Evolutionary conservation across 2,888 invertebrate genomes (phyloP).

Genomic region (Drosophila mulleri): DNA sequence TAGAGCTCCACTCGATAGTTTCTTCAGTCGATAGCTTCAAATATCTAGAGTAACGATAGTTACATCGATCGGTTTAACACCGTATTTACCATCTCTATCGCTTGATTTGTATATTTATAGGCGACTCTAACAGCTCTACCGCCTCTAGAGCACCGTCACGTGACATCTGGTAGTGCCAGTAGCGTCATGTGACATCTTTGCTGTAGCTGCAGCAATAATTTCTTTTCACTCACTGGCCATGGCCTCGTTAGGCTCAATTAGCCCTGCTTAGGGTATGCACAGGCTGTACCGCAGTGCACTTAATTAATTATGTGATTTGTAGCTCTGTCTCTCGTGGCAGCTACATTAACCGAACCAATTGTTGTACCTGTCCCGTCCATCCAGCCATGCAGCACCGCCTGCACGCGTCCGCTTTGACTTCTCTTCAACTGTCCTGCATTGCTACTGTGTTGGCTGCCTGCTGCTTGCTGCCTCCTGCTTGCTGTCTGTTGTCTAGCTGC

Average conservation of each 20-base stretch:
- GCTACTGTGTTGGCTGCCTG: not conserved
- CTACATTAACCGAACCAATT: constrained; percentile 24
- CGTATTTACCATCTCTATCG: too few relatives aligned
- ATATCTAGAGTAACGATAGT: too few relatives aligned
- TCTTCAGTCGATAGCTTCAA: too few relatives aligned
- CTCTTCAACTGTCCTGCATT: not conserved
- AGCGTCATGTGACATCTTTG: not conserved
- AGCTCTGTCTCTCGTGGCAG: constrained; percentile 7
- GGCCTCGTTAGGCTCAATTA: constrained; percentile 2
- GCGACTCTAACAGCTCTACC: too few relatives aligned
- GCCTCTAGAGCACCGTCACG: too few relatives aligned
- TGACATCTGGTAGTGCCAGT: too few relatives aligned
- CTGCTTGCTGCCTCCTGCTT: not conserved
- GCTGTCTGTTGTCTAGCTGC: not conserved
- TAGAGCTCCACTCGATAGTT: too few relatives aligned
- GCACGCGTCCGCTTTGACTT: too few relatives aligned
- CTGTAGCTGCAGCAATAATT: not conserved
- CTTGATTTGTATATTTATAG: too few relatives aligned
- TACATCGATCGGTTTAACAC: too few relatives aligned
- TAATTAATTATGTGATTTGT: constrained; percentile 42
- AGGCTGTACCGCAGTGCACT: constrained; percentile 15
- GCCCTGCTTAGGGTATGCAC: not conserved
- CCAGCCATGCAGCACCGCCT: not conserved
- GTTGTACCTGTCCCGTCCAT: not conserved
- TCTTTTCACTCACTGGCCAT: not conserved